phyloP scores from a whole-genome alignment of 2,113 vertebrate species.

The Cygnus buccinator region DNA sequence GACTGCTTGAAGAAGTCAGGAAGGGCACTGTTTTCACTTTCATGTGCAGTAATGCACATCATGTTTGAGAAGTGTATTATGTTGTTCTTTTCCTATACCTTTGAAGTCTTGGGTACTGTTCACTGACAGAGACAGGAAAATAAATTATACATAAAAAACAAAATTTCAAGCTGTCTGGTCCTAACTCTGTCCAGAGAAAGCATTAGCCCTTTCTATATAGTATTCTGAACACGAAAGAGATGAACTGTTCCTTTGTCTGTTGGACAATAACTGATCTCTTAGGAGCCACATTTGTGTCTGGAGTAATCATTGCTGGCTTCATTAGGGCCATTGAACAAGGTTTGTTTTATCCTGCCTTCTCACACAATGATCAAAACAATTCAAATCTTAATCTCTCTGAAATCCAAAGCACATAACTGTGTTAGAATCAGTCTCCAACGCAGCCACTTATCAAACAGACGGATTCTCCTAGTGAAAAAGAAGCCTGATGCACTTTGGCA shows the following conservation, averaged over 20 bases:
- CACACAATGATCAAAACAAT: background rate
- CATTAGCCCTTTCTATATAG: background rate
- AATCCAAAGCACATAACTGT: background rate
- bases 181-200: background rate
- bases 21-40: background rate
- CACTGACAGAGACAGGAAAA: background rate
- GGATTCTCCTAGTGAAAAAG: background rate
- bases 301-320: fast-evolving
- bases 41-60: background rate
- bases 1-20: slow-evolving; percentile 1
- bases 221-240: background rate
- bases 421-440: background rate
- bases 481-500: background rate
- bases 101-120: slow-evolving; percentile 9
- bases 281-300: background rate
- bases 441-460: background rate
- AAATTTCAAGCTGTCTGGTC: background rate
- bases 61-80: background rate
- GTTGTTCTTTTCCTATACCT: background rate
- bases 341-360: background rate
- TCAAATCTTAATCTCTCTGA: background rate
- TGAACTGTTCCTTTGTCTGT: background rate
- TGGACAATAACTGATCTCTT: background rate
- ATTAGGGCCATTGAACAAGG: background rate
- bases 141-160: background rate